Percentiles rank a stretch among this genome's conserved stretches.
These are phyloP conservation scores for Diabrotica virgifera DNA, from an alignment of 1,140 invertebrate genomes.

Conservation along the genomic window DNA sequence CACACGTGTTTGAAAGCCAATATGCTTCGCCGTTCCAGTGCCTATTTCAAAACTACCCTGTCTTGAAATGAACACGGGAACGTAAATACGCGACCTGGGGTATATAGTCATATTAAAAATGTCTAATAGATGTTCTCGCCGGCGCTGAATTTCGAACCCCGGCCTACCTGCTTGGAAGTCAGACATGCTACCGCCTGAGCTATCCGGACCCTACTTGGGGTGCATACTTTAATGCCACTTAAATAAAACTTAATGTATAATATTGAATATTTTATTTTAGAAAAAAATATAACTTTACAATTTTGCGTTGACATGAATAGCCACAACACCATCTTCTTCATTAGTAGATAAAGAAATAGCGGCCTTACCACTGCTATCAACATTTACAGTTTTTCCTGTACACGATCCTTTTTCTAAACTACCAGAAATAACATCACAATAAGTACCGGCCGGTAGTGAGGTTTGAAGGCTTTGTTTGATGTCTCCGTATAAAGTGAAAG, in stretches of 20 bases:
- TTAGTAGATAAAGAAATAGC: slow-evolving; percentile 57
- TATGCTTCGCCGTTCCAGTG: too few relatives aligned
- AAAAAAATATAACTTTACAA: slow-evolving; percentile 21
- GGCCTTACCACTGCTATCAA: slow-evolving; percentile 63
- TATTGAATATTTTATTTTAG: not conserved
- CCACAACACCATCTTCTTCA: slow-evolving; percentile 72
- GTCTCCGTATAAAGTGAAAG: slow-evolving; percentile 66
- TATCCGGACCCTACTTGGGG: too few relatives aligned
- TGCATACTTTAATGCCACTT: too few relatives aligned
- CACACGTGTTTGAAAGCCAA: too few relatives aligned
- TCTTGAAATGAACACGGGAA: too few relatives aligned
- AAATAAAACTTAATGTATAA: not conserved
- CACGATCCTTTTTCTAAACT: slow-evolving; percentile 59
- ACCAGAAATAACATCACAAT: slow-evolving; percentile 85
- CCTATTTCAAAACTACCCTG: too few relatives aligned
- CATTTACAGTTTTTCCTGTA: slow-evolving; percentile 66
- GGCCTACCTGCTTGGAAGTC: too few relatives aligned
- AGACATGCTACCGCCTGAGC: too few relatives aligned
- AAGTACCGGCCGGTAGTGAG: slow-evolving; percentile 70
- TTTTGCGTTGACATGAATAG: slow-evolving; percentile 62
- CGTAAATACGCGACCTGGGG: too few relatives aligned
- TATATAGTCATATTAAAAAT: too few relatives aligned
- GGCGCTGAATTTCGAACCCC: too few relatives aligned
- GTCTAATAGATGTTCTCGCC: too few relatives aligned
- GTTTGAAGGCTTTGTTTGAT: slow-evolving; percentile 60